These are phyloP conservation scores for Ataeniobius toweri DNA, from an alignment of 2,797 vertebrate genomes.

Conservation along the genomic window DNA sequence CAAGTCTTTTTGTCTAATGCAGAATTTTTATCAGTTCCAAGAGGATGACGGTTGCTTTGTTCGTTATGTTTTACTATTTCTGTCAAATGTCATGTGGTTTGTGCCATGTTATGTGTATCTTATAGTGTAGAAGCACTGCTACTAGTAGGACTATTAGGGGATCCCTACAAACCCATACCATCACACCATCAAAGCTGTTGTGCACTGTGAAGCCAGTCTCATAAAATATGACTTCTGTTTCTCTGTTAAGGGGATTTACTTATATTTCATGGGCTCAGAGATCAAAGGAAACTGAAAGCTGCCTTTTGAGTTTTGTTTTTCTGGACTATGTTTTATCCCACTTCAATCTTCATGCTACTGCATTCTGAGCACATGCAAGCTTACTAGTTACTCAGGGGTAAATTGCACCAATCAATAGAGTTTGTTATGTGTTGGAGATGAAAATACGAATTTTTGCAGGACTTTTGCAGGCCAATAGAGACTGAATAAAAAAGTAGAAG, in stretches of 20 bases:
- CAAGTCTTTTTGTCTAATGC: not conserved
- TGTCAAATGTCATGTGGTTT: not conserved
- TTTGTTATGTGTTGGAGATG: not conserved
- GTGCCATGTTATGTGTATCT: not conserved
- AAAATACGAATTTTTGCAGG: not conserved
- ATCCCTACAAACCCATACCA: conserved; percentile 12
- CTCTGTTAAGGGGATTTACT: conserved; percentile 63
- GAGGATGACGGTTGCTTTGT: not conserved
- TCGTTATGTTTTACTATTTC: not conserved
- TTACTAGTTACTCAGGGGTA: conserved; percentile 23
- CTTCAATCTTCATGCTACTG: conserved; percentile 8
- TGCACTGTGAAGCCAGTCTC: conserved; percentile 23
- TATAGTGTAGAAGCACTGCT: not conserved
- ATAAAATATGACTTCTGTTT: conserved; percentile 52
- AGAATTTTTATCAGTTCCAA: not conserved
- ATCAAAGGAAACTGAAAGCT: conserved; percentile 15
- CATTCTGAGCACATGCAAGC: conserved; percentile 13
- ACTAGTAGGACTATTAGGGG: not conserved
- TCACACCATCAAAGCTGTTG: conserved; percentile 24
- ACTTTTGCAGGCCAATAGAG: not conserved
- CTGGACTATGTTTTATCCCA: conserved; percentile 9
- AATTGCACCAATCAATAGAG: conserved; percentile 32
- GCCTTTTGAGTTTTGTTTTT: conserved; percentile 16
- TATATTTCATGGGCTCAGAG: conserved; percentile 58
- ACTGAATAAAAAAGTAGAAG: conserved; percentile 12